phyloP scores from a whole-genome alignment of 2,797 vertebrate species.

The Microctenopoma lineatum region DNA sequence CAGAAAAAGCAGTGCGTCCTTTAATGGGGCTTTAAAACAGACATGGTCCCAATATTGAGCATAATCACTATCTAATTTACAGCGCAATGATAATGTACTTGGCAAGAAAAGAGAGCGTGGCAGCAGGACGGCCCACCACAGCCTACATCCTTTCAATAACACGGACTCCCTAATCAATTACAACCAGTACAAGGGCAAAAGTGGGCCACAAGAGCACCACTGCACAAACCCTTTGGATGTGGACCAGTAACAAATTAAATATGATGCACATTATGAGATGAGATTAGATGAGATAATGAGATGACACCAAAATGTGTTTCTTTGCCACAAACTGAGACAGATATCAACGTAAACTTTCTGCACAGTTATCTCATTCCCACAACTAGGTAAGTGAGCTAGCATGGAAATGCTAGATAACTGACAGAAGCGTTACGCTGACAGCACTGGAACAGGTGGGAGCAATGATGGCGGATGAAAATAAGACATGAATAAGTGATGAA shows the following conservation, averaged over 20 bases:
- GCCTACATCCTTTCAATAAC: constrained; percentile 65
- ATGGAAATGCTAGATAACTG: constrained; percentile 17
- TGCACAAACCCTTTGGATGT: constrained; percentile 29
- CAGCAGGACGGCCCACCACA: constrained; percentile 48
- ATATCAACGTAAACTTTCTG: constrained; percentile 15
- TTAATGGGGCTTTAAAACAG: constrained; percentile 44
- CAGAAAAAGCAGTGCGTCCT: constrained; percentile 63
- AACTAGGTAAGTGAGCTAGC: constrained; percentile 2
- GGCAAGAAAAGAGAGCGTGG: constrained; percentile 62
- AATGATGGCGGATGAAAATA: constrained; percentile 50
- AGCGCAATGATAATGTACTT: constrained; percentile 77
- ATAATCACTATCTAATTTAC: constrained; percentile 85
- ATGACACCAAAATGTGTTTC: neutral
- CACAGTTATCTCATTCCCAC: neutral
- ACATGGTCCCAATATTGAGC: constrained; percentile 62
- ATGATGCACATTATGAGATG: neutral
- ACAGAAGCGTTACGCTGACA: constrained; percentile 26
- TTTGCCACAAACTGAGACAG: neutral
- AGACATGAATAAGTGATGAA: constrained; percentile 73
- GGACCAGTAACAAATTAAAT: constrained; percentile 22
- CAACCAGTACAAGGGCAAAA: constrained; percentile 62
- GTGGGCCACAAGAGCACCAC: constrained; percentile 17
- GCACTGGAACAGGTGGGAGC: constrained; percentile 51
- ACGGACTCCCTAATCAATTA: constrained; percentile 75
- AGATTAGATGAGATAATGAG: constrained; percentile 19